Conservation (phyloP, 1,140 invertebrate genomes). For the Drosophila nigromelanica region DNA sequence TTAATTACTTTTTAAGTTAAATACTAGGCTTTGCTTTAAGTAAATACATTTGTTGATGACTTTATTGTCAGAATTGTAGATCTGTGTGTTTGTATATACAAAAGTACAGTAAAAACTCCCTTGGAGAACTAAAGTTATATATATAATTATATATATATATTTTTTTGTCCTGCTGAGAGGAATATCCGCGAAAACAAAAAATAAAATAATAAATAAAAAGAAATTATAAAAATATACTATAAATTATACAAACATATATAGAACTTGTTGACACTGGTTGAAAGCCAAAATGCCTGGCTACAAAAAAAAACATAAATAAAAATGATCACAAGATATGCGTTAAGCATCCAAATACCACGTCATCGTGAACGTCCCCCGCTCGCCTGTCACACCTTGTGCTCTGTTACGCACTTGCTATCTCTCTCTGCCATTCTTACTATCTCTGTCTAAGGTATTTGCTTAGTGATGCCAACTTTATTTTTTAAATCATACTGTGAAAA, state of each 20-base stretch:
- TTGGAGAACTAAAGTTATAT: background rate
- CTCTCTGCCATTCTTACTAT: background rate
- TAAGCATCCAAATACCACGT: slow-evolving; percentile 28
- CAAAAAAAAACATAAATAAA: background rate
- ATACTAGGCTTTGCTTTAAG: background rate
- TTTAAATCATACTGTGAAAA: slow-evolving; percentile 34
- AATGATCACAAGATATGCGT: slow-evolving; percentile 39
- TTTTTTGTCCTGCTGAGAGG: no score
- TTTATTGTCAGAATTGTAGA: background rate
- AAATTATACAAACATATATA: background rate
- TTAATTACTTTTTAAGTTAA: slow-evolving; percentile 9
- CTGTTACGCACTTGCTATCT: background rate
- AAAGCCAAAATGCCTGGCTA: background rate
- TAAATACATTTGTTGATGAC: background rate
- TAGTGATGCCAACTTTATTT: slow-evolving; percentile 15
- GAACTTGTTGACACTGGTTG: slow-evolving; percentile 11
- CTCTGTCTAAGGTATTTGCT: background rate
- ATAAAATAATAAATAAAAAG: no score
- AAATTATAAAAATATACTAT: no score
- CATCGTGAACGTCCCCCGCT: slow-evolving; percentile 12
- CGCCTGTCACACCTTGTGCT: slow-evolving; percentile 22
- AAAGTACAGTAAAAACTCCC: background rate
- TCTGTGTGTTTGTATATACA: background rate
- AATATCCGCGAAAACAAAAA: no score
- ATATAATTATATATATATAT: background rate